Conservation (phyloP, 2,113 vertebrate species). For the Todiramphus chloris region DNA sequence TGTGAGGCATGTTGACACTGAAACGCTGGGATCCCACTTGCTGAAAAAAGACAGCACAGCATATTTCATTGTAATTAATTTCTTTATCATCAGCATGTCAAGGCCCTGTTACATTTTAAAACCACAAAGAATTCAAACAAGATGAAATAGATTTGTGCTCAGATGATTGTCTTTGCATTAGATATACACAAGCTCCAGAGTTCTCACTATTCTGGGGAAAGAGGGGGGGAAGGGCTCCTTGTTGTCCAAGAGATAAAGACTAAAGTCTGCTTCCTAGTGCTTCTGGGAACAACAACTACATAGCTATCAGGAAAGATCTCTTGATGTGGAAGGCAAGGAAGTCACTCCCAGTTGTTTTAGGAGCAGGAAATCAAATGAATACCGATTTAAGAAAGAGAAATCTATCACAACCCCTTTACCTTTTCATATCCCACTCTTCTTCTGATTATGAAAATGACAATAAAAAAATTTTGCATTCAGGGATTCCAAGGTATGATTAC, state of each 20-base stretch:
- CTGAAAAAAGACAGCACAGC: conserved; percentile 60
- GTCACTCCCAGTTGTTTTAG: conserved; percentile 56
- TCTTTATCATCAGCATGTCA: not conserved
- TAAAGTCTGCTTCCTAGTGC: not conserved
- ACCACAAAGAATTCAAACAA: not conserved
- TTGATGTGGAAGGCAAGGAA: conserved; percentile 44
- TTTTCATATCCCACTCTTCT: not conserved
- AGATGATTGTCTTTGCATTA: not conserved
- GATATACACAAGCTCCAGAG: not conserved
- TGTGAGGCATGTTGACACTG: conserved; percentile 99
- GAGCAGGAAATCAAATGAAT: not conserved
- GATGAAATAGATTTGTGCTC: not conserved
- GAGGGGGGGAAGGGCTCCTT: not conserved
- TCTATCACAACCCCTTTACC: not conserved
- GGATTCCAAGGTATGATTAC: not conserved
- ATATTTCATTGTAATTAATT: not conserved
- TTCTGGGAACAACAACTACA: conserved; percentile 20
- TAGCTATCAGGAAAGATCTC: conserved; percentile 48
- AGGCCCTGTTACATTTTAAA: not conserved
- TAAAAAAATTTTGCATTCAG: not conserved
- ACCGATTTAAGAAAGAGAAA: not conserved
- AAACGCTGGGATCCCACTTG: conserved; percentile 97
- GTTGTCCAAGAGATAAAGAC: conserved; percentile 18
- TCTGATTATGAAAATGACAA: not conserved
- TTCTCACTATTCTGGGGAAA: not conserved